phyloP scores from a whole-genome alignment of 2,113 vertebrate genomes.

The Dipodomys spectabilis region DNA sequence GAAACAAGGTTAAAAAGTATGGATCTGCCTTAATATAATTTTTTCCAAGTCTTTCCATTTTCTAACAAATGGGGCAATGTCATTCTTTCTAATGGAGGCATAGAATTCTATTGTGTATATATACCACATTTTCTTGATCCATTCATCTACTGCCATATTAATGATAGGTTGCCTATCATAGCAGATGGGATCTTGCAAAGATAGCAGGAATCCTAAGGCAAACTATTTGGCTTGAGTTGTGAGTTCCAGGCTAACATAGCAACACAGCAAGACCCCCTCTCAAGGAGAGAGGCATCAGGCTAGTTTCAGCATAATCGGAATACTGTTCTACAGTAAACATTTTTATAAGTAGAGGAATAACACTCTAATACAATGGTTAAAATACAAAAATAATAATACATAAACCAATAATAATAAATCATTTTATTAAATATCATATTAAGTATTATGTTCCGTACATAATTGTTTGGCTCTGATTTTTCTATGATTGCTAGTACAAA shows the following conservation, averaged over 20 bases:
- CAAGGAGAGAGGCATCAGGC: not conserved
- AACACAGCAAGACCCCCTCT: too few species aligned
- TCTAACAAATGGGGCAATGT: too few species aligned
- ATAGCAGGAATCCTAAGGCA: not conserved
- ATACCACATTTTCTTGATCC: too few species aligned
- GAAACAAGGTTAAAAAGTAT: not conserved
- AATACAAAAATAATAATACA: not conserved
- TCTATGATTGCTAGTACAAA: not conserved
- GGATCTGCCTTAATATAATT: too few species aligned
- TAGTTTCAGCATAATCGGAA: not conserved
- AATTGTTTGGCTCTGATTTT: not conserved
- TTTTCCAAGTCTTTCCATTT: too few species aligned
- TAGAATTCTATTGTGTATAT: too few species aligned
- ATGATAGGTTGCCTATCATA: not conserved
- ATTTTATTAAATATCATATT: not conserved
- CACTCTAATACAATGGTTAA: not conserved
- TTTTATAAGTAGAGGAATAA: not conserved
- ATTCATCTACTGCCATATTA: not conserved
- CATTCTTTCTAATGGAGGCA: too few species aligned
- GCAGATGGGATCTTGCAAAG: not conserved
- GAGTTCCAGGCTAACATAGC: too few species aligned
- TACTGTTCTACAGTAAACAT: not conserved
- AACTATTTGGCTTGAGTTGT: not conserved
- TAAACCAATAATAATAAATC: not conserved
- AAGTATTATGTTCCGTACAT: not conserved